Evolutionary conservation across 2,888 invertebrate genomes (phyloP), one percentile per base, ranked within the genome.

Genomic region (Hylaea fasciaria): DNA sequence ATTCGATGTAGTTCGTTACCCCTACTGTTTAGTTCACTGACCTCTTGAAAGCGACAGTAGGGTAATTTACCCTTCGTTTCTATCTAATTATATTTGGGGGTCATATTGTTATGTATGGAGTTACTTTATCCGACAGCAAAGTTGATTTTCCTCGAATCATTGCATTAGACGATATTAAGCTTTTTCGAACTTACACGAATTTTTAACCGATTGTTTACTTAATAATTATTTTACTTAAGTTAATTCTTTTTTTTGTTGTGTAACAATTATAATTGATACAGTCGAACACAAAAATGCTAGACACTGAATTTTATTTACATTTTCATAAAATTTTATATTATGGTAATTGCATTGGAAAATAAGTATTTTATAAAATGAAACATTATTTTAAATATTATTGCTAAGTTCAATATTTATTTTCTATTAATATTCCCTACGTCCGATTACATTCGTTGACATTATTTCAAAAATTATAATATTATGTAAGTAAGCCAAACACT

Each of bases 371-470:
- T 13, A 56, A 85, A 87, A 86, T 86, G 76, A 87, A 87, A 86
- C 81, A 85, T 76, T 81, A 76, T 77, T 78, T 35, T 76, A 80
- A 83, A 83, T 88, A 92, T 92, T 93, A 93, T 93, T 93, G 93
- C 93, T 93, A 93, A 91, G 89, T 87, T 89, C 89, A 88, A 89
- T 92, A 93, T 92, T 93, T 92, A 92, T 91, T 91, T 90, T 88
- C 90, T 91, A 86, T 89, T 83, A 87, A 87, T 91, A 91, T 89
- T 87, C 77, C 89, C 93, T 93, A 93, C 91, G 78, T 89, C 92
- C 90, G 93, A 93, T 92, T 93, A 92, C 91, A 92, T 93, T 93
- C 93, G 93, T 92, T 93, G 93, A 93, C 92, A 88, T 85, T 85
- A 83, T 89, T 87, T 86, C 86, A 84, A 85, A 88, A 90, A 87